Percentiles rank a stretch among this genome's conserved stretches.
Conservation (phyloP, 2,888 invertebrate genomes). For the Sicus ferrugineus region DNA sequence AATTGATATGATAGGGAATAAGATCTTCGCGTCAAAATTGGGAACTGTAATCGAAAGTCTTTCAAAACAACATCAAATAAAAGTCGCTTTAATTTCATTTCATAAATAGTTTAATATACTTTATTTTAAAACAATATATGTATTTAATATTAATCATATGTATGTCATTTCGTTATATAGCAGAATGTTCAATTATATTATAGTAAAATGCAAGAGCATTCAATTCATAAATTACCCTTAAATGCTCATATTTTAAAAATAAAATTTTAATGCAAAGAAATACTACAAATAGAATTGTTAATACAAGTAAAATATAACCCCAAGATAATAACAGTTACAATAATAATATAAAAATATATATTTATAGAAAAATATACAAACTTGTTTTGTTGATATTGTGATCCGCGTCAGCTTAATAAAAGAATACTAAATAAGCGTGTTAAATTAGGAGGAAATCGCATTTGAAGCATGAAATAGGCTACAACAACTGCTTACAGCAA, state of each 20-base stretch:
- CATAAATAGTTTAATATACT: neutral
- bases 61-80: no score
- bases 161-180: neutral
- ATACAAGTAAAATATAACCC: conserved; percentile 14
- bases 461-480: conserved; percentile 8
- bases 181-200: neutral
- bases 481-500: neutral
- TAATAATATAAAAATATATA: conserved; percentile 13
- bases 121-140: conserved; percentile 4
- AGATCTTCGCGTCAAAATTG: no score
- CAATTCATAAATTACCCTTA: conserved; percentile 16
- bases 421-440: conserved; percentile 11
- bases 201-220: conserved; percentile 30
- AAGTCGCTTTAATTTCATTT: no score
- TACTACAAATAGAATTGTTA: conserved; percentile 26
- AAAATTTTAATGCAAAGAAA: conserved; percentile 20
- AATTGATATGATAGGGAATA: no score
- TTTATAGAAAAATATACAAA: conserved; percentile 30
- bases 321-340: conserved; percentile 9
- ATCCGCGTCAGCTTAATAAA: conserved; percentile 15
- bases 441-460: conserved; percentile 1
- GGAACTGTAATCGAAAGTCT: no score
- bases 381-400: conserved; percentile 22
- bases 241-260: conserved; percentile 7
- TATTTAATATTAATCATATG: neutral